A percentile compares a stretch with the other conserved stretches of the same genome.
Evolutionary conservation across 2,113 vertebrate species (phyloP).

Genomic region (Sander lucioperca): DNA sequence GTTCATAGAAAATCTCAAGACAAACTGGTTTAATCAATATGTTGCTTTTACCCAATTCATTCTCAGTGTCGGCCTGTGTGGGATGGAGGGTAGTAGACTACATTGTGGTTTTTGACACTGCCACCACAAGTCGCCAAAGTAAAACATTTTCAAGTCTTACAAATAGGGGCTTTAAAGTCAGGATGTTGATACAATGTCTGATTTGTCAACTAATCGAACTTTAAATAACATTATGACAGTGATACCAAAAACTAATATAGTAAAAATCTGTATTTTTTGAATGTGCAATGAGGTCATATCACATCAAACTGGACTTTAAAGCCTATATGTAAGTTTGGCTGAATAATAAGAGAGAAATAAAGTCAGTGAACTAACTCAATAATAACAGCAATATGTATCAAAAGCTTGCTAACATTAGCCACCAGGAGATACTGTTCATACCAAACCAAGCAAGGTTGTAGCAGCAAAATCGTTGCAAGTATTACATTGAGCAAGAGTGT

Average conservation of each 20-base stretch:
- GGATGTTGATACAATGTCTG: neutral
- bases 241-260: neutral
- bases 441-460: neutral
- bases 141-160: neutral
- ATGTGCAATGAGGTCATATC: no score
- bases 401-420: no score
- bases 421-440: no score
- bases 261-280: neutral
- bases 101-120: neutral
- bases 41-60: neutral
- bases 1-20: neutral
- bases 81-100: neutral
- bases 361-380: neutral
- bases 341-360: neutral
- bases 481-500: no score
- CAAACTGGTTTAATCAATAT: conserved; percentile 4
- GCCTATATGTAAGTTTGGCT: neutral
- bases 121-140: neutral
- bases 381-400: neutral
- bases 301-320: neutral
- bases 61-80: neutral
- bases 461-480: no score
- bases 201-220: neutral
- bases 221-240: neutral
- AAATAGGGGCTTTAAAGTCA: neutral